Evolutionary conservation across 2,113 vertebrate species (phyloP).

Genomic region (Pseudorhombus dupliciocellatus): DNA sequence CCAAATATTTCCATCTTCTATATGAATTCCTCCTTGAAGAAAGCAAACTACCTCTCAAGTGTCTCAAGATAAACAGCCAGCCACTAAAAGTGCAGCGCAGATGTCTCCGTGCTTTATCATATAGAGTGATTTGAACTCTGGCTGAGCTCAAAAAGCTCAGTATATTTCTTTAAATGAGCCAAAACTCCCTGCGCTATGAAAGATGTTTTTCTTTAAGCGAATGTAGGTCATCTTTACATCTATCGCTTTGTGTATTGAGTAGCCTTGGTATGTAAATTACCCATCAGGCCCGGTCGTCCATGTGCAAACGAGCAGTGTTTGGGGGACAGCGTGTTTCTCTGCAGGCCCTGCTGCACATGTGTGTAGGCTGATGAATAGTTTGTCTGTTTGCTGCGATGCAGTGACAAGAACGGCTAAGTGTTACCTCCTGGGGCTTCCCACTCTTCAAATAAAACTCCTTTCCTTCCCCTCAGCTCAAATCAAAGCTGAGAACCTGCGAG

Average conservation of each 20-base stretch:
- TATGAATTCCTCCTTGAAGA: neutral
- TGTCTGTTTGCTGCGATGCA: constrained; percentile 70
- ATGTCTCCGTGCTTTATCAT: neutral
- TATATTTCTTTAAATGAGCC: constrained; percentile 10
- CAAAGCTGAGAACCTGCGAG: constrained; percentile 72
- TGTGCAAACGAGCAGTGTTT: constrained; percentile 56
- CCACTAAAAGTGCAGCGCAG: neutral
- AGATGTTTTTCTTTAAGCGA: constrained; percentile 16
- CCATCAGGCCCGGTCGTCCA: constrained; percentile 40
- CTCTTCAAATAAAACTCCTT: constrained; percentile 70
- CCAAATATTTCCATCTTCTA: neutral
- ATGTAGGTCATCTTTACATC: constrained; percentile 38
- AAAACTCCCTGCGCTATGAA: constrained; percentile 23
- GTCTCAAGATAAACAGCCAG: neutral
- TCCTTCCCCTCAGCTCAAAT: constrained; percentile 67
- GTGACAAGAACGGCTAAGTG: constrained; percentile 73
- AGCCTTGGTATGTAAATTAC: constrained; percentile 67
- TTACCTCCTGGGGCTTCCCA: constrained; percentile 78
- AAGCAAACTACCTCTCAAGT: neutral
- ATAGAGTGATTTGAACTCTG: neutral
- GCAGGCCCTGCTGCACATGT: constrained; percentile 62
- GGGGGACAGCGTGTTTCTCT: constrained; percentile 49
- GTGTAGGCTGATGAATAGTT: constrained; percentile 73
- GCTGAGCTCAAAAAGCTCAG: neutral
- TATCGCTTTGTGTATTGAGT: constrained; percentile 64